phyloP scores from a whole-genome alignment of 2,888 invertebrate species.

The Eupeodes latifasciatus region DNA sequence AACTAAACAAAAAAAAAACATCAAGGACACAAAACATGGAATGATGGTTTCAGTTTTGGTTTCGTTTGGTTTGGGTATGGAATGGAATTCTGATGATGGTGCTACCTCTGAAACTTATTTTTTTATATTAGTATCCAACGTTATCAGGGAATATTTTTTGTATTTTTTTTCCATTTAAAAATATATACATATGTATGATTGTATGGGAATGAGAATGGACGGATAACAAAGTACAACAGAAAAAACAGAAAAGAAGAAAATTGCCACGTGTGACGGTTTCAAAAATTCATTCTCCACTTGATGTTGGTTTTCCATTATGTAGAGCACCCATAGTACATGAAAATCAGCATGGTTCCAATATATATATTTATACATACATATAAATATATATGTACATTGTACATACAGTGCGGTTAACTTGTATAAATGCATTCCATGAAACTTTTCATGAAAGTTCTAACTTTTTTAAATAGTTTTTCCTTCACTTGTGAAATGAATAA shows the following conservation, averaged over 20 bases:
- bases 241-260: background rate
- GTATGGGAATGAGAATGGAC: background rate
- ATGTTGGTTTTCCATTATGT: slow-evolving; percentile 62
- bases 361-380: background rate
- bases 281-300: slow-evolving; percentile 39
- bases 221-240: background rate
- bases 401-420: background rate
- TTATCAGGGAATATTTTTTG: slow-evolving; percentile 6
- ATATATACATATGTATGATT: background rate
- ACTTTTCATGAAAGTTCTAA: background rate
- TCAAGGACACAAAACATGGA: slow-evolving; percentile 42
- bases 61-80: background rate
- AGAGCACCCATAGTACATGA: background rate
- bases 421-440: background rate
- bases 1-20: slow-evolving; percentile 35
- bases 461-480: background rate
- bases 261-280: slow-evolving; percentile 60
- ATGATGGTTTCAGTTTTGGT: background rate
- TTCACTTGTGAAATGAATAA: background rate
- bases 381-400: too few species aligned
- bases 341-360: background rate
- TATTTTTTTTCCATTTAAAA: slow-evolving; percentile 36
- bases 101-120: slow-evolving; percentile 18
- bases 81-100: background rate
- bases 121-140: background rate